These are phyloP conservation scores for Myotis vivesi DNA, from an alignment of 2,797 vertebrate species.

Conservation along the genomic window DNA sequence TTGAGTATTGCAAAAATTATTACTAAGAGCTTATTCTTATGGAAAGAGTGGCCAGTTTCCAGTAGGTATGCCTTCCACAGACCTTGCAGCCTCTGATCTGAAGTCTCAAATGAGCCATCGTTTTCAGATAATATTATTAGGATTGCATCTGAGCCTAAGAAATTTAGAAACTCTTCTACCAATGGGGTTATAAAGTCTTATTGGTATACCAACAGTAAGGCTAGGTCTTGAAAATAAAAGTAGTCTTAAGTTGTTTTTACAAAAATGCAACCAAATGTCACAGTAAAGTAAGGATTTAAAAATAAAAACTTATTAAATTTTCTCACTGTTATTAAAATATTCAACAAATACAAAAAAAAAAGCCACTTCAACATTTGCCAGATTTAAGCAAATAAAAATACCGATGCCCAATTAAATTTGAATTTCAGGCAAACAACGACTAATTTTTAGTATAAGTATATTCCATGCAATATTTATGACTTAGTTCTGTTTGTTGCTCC, in stretches of 20 bases:
- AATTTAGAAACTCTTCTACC: background rate
- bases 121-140: background rate
- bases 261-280: background rate
- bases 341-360: background rate
- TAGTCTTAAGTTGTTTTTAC: background rate
- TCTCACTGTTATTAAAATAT: background rate
- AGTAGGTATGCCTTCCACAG: background rate
- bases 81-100: background rate
- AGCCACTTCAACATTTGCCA: background rate
- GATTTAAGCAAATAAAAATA: background rate
- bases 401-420: background rate
- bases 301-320: background rate
- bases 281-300: background rate
- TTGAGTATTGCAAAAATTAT: background rate
- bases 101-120: background rate
- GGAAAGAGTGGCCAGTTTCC: background rate
- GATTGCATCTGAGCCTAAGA: background rate
- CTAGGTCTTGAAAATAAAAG: background rate
- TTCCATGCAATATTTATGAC: background rate
- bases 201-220: background rate
- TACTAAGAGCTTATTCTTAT: background rate
- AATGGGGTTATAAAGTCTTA: background rate
- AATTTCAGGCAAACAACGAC: background rate
- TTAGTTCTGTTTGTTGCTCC: background rate
- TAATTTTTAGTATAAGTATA: background rate